Evolutionary conservation across 2,113 vertebrate species (phyloP), one percentile per base, ranked within the genome.

Genomic region (Gymnorhina tibicen): DNA sequence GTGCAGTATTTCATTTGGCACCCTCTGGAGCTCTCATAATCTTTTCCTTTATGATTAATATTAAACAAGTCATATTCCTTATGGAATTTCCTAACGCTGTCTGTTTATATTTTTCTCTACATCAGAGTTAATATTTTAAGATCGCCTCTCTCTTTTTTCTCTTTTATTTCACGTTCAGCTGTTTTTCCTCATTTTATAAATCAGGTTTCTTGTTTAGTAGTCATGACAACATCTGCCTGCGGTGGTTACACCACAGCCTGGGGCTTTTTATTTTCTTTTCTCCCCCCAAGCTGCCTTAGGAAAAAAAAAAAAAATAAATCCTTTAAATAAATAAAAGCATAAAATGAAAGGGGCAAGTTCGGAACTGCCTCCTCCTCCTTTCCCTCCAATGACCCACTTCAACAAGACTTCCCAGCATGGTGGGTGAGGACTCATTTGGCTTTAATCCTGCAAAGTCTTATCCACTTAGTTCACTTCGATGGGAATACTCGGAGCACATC

Each of bases 21-120:
- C 93, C 68, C 85, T 53, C 1, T 15, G 62, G 73, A 62, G 74
- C 66, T 58, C 93, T 91, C 84, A 41, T 87, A 79, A 93, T 93
- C 95, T 93, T 94, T 95, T 96, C 95, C 97, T 97, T 96, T 73
- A 94, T 96, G 96, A 96, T 96, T 93, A 97, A 96, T 96, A 96
- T 95, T 84, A 89, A 93, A 89, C 89, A 93, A 96, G 92, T 93
- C 94, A 88, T 94, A 93, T 81, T 81, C 95, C 93, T 95, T 66
- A 81, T 8, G 92, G 94, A 96, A 93, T 97, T 97, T 95, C 95
- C 94, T 92, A 93, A 80, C 78, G 42, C 4, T 67, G 91, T 82
- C 96, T 96, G 95, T 95, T 95, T 95, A 73, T 95, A 94, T 94
- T 87, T 95, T 96, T 85, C 87, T 95, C 89, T 73, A 49, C 95